A percentile compares a stretch with the other conserved stretches of the same genome.
Conservation (phyloP, 37 sponge, comb jelly and placozoan genomes). For the Dysidea cf. avara region DNA sequence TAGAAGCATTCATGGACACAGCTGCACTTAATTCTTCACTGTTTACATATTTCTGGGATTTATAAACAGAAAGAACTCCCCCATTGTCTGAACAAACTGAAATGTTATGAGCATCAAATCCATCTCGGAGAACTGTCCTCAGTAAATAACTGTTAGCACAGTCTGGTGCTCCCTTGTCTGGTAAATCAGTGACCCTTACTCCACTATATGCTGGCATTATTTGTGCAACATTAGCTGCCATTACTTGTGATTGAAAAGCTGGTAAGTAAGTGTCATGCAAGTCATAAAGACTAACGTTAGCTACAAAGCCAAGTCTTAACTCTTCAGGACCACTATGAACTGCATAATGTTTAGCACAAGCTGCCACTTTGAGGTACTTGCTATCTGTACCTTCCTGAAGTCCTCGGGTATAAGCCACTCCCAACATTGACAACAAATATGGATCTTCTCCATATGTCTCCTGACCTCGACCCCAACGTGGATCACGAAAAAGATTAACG, state of each 20-base stretch:
- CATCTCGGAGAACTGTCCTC: constrained; percentile 44
- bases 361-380: too few species aligned
- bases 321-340: too few species aligned
- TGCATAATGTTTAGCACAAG: too few species aligned
- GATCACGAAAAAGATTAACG: too few species aligned
- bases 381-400: too few species aligned
- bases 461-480: too few species aligned
- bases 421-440: too few species aligned
- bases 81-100: constrained; percentile 67
- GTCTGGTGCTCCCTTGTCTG: constrained; percentile 73
- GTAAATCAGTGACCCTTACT: constrained; percentile 27
- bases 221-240: too few species aligned
- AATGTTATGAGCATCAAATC: constrained; percentile 65
- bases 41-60: constrained; percentile 40
- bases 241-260: constrained; percentile 72
- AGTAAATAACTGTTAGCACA: constrained; percentile 67
- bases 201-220: constrained; percentile 80
- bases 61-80: constrained; percentile 31
- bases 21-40: constrained; percentile 48
- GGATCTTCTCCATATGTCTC: too few species aligned
- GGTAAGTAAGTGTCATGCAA: constrained; percentile 69
- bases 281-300: constrained; percentile 59
- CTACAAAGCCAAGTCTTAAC: constrained; percentile 28
- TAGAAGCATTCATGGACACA: constrained; percentile 69
- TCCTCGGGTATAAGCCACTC: too few species aligned